Evolutionary conservation across 2,797 vertebrate species (phyloP).

Genomic region (Vespertilio murinus): DNA sequence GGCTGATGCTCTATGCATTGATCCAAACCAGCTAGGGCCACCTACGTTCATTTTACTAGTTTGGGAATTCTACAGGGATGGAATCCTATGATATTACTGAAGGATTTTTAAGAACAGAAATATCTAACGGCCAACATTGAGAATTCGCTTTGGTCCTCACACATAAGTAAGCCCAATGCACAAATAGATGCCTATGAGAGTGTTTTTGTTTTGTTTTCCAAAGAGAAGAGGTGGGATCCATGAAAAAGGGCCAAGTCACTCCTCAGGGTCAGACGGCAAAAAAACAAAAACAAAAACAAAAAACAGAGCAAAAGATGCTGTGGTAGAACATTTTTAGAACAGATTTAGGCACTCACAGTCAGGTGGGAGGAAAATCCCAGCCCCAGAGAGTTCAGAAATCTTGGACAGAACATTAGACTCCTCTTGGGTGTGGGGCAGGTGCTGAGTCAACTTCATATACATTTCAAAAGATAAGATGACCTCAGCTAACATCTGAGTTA

Average conservation of each 20-base stretch:
- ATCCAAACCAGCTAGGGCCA: background rate
- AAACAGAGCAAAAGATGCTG: background rate
- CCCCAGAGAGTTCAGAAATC: background rate
- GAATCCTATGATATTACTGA: background rate
- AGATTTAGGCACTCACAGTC: background rate
- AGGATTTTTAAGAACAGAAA: constrained; percentile 13
- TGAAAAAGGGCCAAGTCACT: background rate
- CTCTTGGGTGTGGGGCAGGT: too few species aligned
- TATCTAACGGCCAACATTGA: background rate
- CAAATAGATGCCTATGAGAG: background rate
- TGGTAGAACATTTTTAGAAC: background rate
- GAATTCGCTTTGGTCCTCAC: background rate
- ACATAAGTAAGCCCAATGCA: background rate
- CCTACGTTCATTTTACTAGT: background rate
- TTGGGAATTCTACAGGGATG: background rate
- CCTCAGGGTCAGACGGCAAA: background rate
- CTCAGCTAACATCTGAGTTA: background rate
- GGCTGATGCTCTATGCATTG: too few species aligned
- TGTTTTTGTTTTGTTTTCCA: constrained; percentile 6
- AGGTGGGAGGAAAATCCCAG: background rate
- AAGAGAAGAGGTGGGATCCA: background rate
- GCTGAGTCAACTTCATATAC: background rate
- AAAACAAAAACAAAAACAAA: background rate
- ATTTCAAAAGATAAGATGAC: background rate
- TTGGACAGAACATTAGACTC: background rate